These are phyloP conservation scores for Silurus meridionalis DNA, from an alignment of 2,113 vertebrate genomes.

Conservation along the genomic window DNA sequence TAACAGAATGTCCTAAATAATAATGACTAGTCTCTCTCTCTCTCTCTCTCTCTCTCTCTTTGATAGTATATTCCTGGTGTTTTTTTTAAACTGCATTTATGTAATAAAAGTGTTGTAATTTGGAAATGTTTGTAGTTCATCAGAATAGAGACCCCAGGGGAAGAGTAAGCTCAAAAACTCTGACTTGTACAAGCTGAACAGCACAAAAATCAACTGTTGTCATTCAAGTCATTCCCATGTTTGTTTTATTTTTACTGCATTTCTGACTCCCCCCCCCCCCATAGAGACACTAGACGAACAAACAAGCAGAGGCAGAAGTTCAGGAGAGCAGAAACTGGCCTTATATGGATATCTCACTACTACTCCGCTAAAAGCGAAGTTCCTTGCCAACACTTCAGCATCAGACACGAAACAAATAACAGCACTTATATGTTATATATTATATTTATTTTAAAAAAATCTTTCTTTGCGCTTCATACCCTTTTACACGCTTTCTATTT, in stretches of 20 bases:
- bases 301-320: neutral
- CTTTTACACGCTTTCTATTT: neutral
- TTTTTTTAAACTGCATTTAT: neutral
- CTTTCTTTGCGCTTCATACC: too few species aligned
- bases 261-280: neutral
- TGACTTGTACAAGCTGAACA: too few species aligned
- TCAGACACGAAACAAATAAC: neutral
- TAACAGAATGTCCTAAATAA: neutral
- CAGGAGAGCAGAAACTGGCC: conserved; percentile 21
- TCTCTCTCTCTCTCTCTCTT: neutral
- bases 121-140: neutral
- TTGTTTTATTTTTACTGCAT: neutral
- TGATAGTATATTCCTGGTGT: neutral
- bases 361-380: neutral
- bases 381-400: conserved; percentile 10
- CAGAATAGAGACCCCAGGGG: neutral
- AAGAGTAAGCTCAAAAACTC: neutral
- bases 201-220: neutral
- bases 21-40: neutral
- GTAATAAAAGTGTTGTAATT: neutral
- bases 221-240: neutral
- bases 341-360: conserved; percentile 40
- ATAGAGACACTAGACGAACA: neutral
- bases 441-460: neutral
- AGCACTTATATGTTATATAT: neutral